Base-by-base conservation (phyloP, 2,888 invertebrate species). In the Drosophila ustulata region DNA sequence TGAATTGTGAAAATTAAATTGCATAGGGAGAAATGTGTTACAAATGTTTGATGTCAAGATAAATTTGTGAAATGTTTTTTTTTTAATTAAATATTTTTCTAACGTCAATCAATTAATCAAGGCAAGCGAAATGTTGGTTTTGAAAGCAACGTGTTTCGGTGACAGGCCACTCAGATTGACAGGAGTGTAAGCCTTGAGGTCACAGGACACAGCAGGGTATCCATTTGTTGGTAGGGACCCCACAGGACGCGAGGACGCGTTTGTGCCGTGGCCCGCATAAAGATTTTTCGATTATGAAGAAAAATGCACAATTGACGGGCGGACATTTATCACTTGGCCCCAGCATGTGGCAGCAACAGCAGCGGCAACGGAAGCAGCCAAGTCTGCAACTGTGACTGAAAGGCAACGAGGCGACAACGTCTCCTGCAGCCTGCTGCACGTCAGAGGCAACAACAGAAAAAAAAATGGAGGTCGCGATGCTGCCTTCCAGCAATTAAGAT, bases 231-330 rank as follows among this genome's bases (percentile, higher is more conserved):
- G 37, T 39, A 5, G 11, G 9, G 39, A 28, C 13, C n/a, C 23
- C n/a, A 8, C 1, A 30, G 26, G 28, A 56, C n/a, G 45, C 3
- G 18, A 39, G 18, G 39, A 28, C 26, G 18, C 28, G 28, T 13
- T 53, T 46, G 51, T 37, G 37, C 47, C 51, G 58, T 71, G 66
- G 71, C 47, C 51, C 52, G 53, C 51, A 80, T 65, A 66, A 83
- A 75, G 81, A 78, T 83, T 80, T 80, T 83, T 83, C 80, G 80
- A 81, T 81, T 81, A 81, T 81, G 74, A 81, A 84, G 83, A 81
- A 84, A 81, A 81, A 81, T 76, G 73, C 81, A 65, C 64, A 84
- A 84, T 68, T 83, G 82, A 84, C 79, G 66, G 82, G 34, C 58
- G 61, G 74, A 79, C 84, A 81, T 81, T 81, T 84, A 81, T 84